These are phyloP conservation scores for Oenanthe melanoleuca DNA, from an alignment of 2,113 vertebrate species.

Conservation along the genomic window DNA sequence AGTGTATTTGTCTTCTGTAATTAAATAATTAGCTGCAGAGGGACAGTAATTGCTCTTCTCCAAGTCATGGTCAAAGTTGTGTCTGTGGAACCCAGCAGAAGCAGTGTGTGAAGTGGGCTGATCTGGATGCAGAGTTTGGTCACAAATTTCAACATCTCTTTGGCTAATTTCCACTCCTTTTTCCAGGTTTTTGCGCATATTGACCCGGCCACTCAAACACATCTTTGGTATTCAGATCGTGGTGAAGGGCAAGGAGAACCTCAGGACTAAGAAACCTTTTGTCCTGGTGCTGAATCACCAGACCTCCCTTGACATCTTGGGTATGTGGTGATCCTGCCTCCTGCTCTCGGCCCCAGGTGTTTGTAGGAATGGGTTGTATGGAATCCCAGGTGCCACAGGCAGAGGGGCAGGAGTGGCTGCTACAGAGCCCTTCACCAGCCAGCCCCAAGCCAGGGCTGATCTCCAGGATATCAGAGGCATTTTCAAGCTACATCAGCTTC, in stretches of 20 bases:
- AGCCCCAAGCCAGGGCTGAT: neutral
- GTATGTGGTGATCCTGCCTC: constrained; percentile 21
- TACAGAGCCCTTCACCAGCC: neutral
- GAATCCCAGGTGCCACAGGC: neutral
- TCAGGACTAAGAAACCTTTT: constrained; percentile 73
- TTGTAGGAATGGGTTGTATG: neutral
- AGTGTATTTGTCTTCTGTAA: neutral
- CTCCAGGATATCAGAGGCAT: neutral
- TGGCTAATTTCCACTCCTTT: neutral
- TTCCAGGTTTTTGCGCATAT: neutral
- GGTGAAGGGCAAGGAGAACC: constrained; percentile 78
- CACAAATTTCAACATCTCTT: neutral
- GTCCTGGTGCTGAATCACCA: constrained; percentile 81
- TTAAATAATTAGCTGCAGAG: neutral
- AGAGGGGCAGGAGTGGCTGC: neutral
- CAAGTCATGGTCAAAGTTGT: neutral
- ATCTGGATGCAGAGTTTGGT: neutral
- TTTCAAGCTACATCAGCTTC: neutral
- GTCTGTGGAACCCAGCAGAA: neutral
- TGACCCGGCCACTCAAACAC: constrained; percentile 53
- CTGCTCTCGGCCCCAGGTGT: neutral
- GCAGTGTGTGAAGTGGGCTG: neutral
- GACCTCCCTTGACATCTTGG: constrained; percentile 77
- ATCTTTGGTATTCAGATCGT: constrained; percentile 74
- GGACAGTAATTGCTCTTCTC: neutral